A percentile compares a stretch with the other conserved stretches of the same genome.
These are phyloP conservation scores for Laodelphax striatellus DNA, from an alignment of 1,140 invertebrate genomes.

Conservation along the genomic window DNA sequence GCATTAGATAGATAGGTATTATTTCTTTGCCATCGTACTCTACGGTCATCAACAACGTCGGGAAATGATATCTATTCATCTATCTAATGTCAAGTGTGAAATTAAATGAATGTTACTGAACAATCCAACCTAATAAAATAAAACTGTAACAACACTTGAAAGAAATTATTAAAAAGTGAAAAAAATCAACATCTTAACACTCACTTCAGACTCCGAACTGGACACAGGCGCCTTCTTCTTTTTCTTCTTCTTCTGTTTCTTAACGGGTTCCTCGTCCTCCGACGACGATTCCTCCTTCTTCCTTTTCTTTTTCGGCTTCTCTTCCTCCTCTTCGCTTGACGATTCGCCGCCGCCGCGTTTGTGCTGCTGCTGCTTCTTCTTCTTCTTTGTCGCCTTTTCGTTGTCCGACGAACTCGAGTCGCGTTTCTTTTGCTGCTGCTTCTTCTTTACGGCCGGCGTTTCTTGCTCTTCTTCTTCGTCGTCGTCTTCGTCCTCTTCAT, in stretches of 20 bases:
- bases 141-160: too few species aligned
- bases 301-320: slow-evolving; percentile 53
- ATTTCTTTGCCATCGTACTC: too few species aligned
- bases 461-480: slow-evolving; percentile 41
- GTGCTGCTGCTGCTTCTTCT: slow-evolving; percentile 28
- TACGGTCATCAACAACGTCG: too few species aligned
- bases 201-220: slow-evolving; percentile 45
- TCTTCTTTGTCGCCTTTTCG: slow-evolving; percentile 34
- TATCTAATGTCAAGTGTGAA: too few species aligned
- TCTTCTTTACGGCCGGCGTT: slow-evolving; percentile 31
- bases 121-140: too few species aligned
- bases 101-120: too few species aligned
- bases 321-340: slow-evolving; percentile 43
- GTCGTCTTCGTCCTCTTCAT: slow-evolving; percentile 34
- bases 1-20: too few species aligned
- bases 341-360: slow-evolving; percentile 22
- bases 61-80: too few species aligned
- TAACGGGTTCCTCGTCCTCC: slow-evolving; percentile 48
- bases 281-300: slow-evolving; percentile 37
- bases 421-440: slow-evolving; percentile 37
- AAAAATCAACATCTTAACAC: slow-evolving; percentile 16
- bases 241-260: slow-evolving; percentile 51
- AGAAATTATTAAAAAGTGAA: not conserved
- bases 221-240: slow-evolving; percentile 49
- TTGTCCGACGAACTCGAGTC: slow-evolving; percentile 38